A percentile compares a stretch with the other conserved stretches of the same genome.
phyloP scores from a whole-genome alignment of 2,888 invertebrate species.

The Lasioglossum leucozonium region DNA sequence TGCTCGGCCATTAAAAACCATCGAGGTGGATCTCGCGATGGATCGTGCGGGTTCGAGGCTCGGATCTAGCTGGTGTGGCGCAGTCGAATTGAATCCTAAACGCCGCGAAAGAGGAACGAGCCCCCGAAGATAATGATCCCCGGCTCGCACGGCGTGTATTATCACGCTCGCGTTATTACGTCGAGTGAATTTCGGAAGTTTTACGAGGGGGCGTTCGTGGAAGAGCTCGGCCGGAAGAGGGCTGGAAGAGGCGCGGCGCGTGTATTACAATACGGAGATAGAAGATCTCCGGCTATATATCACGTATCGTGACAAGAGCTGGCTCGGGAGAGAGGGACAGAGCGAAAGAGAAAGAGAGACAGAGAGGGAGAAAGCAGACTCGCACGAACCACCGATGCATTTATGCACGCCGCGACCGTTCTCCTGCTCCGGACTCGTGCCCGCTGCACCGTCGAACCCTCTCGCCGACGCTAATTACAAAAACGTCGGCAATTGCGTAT shows the following conservation, averaged over 20 bases:
- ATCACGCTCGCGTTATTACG: constrained; percentile 57
- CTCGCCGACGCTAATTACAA: constrained; percentile 66
- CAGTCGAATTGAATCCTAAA: constrained; percentile 24
- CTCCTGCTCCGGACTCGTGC: not conserved
- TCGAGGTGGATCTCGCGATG: not conserved
- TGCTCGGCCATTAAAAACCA: not conserved
- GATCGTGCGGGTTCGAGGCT: not conserved
- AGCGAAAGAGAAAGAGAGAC: not conserved
- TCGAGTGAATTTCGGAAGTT: constrained; percentile 63
- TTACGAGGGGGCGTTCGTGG: constrained; percentile 53
- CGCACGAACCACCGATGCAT: constrained; percentile 30
- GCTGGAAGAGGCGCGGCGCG: constrained; percentile 66
- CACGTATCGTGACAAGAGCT: constrained; percentile 71
- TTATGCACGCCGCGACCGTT: constrained; percentile 21
- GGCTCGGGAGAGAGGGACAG: not conserved
- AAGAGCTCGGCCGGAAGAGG: constrained; percentile 62
- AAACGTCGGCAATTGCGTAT: constrained; percentile 69
- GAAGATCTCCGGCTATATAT: constrained; percentile 72
- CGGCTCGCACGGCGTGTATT: constrained; percentile 28
- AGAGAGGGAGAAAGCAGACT: constrained; percentile 22
- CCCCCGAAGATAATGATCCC: constrained; percentile 33
- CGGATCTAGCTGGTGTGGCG: not conserved
- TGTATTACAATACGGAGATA: constrained; percentile 72
- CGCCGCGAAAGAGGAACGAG: not conserved
- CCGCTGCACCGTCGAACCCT: not conserved